These are phyloP conservation scores for Mormyrops attenuatus DNA, from an alignment of 2,797 vertebrate genomes.

Conservation along the genomic window DNA sequence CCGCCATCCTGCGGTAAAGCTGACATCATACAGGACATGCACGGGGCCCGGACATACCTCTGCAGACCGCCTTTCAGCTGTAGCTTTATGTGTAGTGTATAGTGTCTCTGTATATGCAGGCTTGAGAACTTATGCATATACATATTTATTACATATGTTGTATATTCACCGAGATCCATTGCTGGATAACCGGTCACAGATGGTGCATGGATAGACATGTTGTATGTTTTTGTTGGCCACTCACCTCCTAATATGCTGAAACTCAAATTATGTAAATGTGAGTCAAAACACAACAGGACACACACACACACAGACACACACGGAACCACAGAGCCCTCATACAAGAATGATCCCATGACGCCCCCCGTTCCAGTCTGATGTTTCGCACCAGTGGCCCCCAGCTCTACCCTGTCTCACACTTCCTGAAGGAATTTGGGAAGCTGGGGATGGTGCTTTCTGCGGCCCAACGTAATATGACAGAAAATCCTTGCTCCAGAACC, in stretches of 20 bases:
- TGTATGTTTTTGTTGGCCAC: background rate
- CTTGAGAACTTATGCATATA: background rate
- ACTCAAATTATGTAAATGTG: background rate
- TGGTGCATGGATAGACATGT: background rate
- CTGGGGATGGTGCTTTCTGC: conserved; percentile 25
- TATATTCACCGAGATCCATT: background rate
- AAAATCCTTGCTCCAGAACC: conserved; percentile 32
- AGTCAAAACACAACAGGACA: background rate
- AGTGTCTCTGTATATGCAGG: background rate
- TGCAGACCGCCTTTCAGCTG: background rate
- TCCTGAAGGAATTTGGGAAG: conserved; percentile 54
- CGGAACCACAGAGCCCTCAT: background rate
- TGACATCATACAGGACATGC: background rate
- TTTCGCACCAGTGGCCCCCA: conserved; percentile 53
- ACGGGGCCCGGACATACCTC: background rate
- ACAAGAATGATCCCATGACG: background rate
- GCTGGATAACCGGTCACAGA: background rate
- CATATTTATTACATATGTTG: conserved; percentile 1
- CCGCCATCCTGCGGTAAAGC: background rate
- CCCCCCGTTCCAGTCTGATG: conserved; percentile 20
- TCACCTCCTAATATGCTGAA: background rate
- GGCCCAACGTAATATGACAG: conserved; percentile 31
- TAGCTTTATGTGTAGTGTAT: background rate
- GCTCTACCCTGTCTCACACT: conserved; percentile 52
- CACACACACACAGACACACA: too few species aligned